Conservation (phyloP, 2,113 vertebrate genomes). For the Tachycineta bicolor region DNA sequence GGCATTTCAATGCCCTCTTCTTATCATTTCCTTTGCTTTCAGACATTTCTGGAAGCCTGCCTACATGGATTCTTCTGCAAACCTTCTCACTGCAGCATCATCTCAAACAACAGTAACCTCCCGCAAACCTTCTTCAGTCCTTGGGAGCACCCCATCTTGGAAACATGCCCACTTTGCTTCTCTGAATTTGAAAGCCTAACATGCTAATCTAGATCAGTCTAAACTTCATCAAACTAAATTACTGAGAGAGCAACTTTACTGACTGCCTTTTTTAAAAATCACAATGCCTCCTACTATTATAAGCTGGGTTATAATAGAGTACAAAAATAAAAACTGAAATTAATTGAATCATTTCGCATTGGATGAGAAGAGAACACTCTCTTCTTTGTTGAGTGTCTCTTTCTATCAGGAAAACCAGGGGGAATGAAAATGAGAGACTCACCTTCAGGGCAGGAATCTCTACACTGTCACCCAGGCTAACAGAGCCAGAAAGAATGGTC, state of each 20-base stretch:
- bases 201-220: not conserved
- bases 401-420: not conserved
- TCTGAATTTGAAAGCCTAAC: not conserved
- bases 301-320: not conserved
- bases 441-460: constrained; percentile 98
- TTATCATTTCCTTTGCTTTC: not conserved
- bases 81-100: not conserved
- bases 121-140: not conserved
- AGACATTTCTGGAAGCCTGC: not conserved
- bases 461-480: constrained; percentile 90
- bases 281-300: not conserved
- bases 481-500: constrained; percentile 92
- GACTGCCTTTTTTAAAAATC: not conserved
- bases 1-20: not conserved
- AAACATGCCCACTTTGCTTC: not conserved
- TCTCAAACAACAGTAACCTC: not conserved
- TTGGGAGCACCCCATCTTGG: not conserved
- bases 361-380: not conserved
- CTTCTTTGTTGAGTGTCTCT: not conserved
- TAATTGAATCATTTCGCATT: not conserved
- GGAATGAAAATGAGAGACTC: constrained; percentile 58
- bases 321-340: not conserved
- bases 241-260: not conserved
- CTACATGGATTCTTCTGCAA: not conserved
- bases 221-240: not conserved